Base-by-base conservation (phyloP, 2,797 vertebrate species). In the Pristis pectinata region DNA sequence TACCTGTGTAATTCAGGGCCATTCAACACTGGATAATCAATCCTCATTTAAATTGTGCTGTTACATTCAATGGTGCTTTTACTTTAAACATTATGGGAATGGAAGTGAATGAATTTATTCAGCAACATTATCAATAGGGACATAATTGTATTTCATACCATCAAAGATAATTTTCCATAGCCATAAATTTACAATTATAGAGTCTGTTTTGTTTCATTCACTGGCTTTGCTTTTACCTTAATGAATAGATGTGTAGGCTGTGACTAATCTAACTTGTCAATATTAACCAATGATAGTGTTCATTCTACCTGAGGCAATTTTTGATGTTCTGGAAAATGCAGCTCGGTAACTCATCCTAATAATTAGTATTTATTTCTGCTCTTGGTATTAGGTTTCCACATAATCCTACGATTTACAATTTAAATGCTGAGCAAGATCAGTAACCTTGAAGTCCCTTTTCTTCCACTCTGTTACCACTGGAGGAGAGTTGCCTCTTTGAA, bases 131-230 rank as follows among this genome's bases (percentile, higher is more conserved):
- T 80, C 79, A 80, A 80, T 37, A 44, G 79, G 80, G 80, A 80
- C 41, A 24, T 80, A 44, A 80, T 80, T 80, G 44, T 80, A 44
- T 44, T 61, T 61, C 59, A 89, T 56, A 56, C 89, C 85, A 85
- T 19, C 89, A 59, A 56, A 87, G 87, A 56, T 87, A 87, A 85
- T 87, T 87, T 87, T 5, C 15, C 61, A n/a, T 59, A n/a, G 53
- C 27, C 85, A 59, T 89, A 61, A 37, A 59, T 89, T 89, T 61
- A 89, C 89, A 44, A 89, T 61, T 85, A 53, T 85, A 89, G 56
- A 89, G 85, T 19, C 61, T 87, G 30, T 7, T 89, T 61, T 15
- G 87, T 87, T 15, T 13, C 34, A 59, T 61, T 85, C 59, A 13
- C 30, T 80, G 59, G 83, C 56, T 87, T 56, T 10, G n/a, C 83